Conservation (phyloP, 1,140 invertebrate genomes). For the Trichonephila clavipes region DNA sequence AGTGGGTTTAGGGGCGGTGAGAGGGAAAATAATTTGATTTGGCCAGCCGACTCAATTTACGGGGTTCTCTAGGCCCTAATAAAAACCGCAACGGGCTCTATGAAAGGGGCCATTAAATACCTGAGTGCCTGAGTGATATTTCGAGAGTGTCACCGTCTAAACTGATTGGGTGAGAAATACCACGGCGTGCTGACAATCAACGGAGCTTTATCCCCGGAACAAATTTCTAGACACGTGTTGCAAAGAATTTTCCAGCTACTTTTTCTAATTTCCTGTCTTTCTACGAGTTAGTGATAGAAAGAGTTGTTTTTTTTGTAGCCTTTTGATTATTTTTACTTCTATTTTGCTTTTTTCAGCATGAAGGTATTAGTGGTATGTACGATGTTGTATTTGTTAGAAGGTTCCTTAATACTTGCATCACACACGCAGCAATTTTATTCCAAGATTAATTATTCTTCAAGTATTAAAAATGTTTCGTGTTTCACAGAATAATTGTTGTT, state of each 20-base stretch:
- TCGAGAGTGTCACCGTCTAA: constrained; percentile 62
- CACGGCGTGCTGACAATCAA: constrained; percentile 37
- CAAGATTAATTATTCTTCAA: too few species aligned
- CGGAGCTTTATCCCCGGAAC: constrained; percentile 63
- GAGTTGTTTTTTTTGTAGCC: neutral
- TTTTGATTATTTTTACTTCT: too few species aligned
- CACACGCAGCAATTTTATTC: too few species aligned
- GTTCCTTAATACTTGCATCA: too few species aligned
- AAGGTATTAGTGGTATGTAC: too few species aligned
- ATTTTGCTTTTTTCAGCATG: too few species aligned
- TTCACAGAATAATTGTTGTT: too few species aligned
- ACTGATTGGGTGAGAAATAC: constrained; percentile 69
- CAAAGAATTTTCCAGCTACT: constrained; percentile 48
- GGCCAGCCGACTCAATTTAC: constrained; percentile 73
- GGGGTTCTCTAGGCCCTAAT: constrained; percentile 67
- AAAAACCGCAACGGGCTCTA: constrained; percentile 74
- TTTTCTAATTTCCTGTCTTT: constrained; percentile 71
- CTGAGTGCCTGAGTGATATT: constrained; percentile 49
- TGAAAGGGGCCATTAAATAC: constrained; percentile 74
- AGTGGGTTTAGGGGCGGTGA: constrained; percentile 30
- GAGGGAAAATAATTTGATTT: constrained; percentile 74
- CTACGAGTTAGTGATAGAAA: neutral
- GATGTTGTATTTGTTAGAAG: too few species aligned
- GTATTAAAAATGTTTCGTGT: too few species aligned
- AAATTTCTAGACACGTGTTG: constrained; percentile 75